phyloP scores from a whole-genome alignment of 2,113 vertebrate species.

The Lynx canadensis region DNA sequence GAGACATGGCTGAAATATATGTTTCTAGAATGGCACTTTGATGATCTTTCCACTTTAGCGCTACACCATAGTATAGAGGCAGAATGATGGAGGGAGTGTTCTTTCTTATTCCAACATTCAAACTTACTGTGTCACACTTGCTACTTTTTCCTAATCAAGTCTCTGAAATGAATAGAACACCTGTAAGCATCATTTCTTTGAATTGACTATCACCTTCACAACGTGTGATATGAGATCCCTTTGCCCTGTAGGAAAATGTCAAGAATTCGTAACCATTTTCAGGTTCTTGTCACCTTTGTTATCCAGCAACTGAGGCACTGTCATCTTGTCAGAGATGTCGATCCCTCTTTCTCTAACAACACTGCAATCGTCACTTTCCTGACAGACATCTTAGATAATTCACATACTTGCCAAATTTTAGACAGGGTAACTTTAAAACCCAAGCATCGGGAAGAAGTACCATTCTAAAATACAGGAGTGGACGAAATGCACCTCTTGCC shows the following conservation, averaged over 20 bases:
- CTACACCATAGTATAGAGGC: neutral
- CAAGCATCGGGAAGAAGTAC: neutral
- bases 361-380: conserved; percentile 32
- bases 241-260: conserved; percentile 61
- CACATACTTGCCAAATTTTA: conserved; percentile 33
- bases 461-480: neutral
- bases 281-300: conserved; percentile 52
- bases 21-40: neutral
- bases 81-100: neutral
- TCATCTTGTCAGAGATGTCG: conserved; percentile 7
- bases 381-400: conserved; percentile 45
- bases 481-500: neutral
- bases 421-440: conserved; percentile 6
- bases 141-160: neutral
- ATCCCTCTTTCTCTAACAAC: conserved; percentile 39
- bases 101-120: neutral
- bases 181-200: conserved; percentile 34
- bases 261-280: conserved; percentile 61
- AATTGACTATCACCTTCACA: conserved; percentile 37
- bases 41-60: neutral
- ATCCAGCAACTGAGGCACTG: conserved; percentile 37
- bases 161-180: neutral
- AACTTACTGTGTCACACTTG: neutral
- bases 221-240: neutral
- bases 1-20: neutral